These are phyloP conservation scores for Torymus aiolomorphi DNA, from an alignment of 2,888 invertebrate genomes.

Conservation along the genomic window DNA sequence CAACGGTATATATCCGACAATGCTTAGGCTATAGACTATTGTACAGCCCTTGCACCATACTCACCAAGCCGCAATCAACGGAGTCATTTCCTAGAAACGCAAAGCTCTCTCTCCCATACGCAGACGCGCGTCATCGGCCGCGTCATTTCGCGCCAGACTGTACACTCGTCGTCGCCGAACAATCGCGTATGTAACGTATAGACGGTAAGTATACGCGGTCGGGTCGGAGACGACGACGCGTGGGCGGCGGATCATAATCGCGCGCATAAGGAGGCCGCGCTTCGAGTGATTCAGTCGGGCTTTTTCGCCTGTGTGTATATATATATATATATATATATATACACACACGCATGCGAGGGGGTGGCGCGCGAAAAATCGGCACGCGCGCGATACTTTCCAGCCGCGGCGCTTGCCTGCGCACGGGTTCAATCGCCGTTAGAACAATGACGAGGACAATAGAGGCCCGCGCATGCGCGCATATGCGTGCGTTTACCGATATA, in stretches of 20 bases:
- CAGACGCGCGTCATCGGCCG: neutral
- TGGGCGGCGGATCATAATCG: constrained; percentile 52
- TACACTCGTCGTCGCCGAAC: constrained; percentile 4
- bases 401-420: no score
- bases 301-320: constrained; percentile 1
- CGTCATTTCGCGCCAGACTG: constrained; percentile 3
- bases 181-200: neutral
- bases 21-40: no score
- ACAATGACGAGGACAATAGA: constrained; percentile 48
- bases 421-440: constrained; percentile 32
- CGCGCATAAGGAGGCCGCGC: constrained; percentile 14
- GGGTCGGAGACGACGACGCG: constrained; percentile 26
- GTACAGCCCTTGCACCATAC: no score
- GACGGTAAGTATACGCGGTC: no score
- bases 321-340: no score
- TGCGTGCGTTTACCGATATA: constrained; percentile 10
- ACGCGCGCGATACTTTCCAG: constrained; percentile 21
- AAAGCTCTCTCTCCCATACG: no score
- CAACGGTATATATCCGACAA: no score
- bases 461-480: neutral
- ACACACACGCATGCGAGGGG: constrained; percentile 3
- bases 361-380: constrained; percentile 51
- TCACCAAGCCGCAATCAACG: no score
- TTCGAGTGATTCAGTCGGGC: constrained; percentile 37
- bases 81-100: no score